Conservation (phyloP, 2,888 invertebrate species). For the Andrena flavipes region DNA sequence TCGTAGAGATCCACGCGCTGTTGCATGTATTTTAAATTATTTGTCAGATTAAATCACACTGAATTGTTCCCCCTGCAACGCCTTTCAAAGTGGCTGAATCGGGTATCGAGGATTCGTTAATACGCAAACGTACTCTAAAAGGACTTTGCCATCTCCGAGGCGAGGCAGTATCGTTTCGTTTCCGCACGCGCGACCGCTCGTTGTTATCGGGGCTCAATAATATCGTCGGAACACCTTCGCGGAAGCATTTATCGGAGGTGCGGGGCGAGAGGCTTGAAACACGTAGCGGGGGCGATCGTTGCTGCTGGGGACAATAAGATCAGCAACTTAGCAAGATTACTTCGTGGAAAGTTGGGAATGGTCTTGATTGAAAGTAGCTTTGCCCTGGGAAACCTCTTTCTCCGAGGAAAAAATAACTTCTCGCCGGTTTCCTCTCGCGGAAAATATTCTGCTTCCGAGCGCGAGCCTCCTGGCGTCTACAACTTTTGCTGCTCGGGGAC, state of each 20-base stretch:
- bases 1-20: too few species aligned
- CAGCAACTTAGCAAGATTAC: slow-evolving; percentile 41
- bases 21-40: too few species aligned
- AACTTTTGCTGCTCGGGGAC: neutral
- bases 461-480: neutral
- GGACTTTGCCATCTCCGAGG: slow-evolving; percentile 16
- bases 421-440: neutral
- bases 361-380: slow-evolving; percentile 43
- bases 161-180: slow-evolving; percentile 27
- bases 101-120: slow-evolving; percentile 5
- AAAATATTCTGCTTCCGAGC: slow-evolving; percentile 32
- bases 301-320: slow-evolving; percentile 49
- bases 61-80: neutral
- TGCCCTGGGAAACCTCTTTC: slow-evolving; percentile 8
- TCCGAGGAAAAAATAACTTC: slow-evolving; percentile 25
- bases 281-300: slow-evolving; percentile 9
- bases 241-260: slow-evolving; percentile 54
- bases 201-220: slow-evolving; percentile 55
- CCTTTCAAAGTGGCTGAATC: neutral
- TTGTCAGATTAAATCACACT: neutral
- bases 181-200: slow-evolving; percentile 44
- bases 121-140: slow-evolving; percentile 9
- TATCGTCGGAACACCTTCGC: slow-evolving; percentile 52
- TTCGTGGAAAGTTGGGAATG: slow-evolving; percentile 29
- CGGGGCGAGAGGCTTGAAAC: neutral